Evolutionary conservation across 2,113 vertebrate species (phyloP), one percentile per base, ranked within the genome.

Genomic region (Nesogale talazaci): DNA sequence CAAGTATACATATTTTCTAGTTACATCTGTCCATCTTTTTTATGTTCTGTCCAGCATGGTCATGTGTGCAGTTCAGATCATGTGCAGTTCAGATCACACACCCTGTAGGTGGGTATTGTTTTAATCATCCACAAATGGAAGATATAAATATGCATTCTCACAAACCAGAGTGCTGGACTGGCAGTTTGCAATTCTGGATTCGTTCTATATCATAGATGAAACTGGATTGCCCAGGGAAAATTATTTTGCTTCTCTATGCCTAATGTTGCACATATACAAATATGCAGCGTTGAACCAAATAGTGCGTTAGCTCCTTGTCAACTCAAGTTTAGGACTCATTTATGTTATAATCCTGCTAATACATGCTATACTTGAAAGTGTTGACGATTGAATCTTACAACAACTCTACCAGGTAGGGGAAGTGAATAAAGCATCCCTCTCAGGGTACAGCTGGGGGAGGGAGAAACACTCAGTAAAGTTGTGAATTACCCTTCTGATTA

Each of bases 401-500:
- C 34, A 22, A 22, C 29, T 75, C 42, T 31, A 78, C 86, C 84
- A 95, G 84, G 86, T 91, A 91, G 69, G 29, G 29, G 65, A 82
- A 63, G 74, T 38, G 61, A 83, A 72, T 38, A 61, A 70, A 63
- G 12, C 25, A 38, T 86, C 8, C 59, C 63, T 23, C 56, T 6
- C 36, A 69, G 46, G 14, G 87, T 46, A 23, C 23, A 82, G 59
- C 77, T 61, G 46, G 27, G 63, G 70, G n/a, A 89, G 38, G 20
- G 36, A 16, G 70, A 77, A 75, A 78, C 75, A 90, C 77, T 87
- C 78, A 80, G 83, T 65, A 86, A 90, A 94, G 79, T 56, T 25
- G 15, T 70, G 65, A 92, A 93, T 94, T 94, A 82, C 80, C 81
- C 86, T 90, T 88, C 83, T 92, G 95, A 86, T 94, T 95, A 91